Evolutionary conservation across 2,888 invertebrate species (phyloP).

Genomic region (Luperina nickerlii): DNA sequence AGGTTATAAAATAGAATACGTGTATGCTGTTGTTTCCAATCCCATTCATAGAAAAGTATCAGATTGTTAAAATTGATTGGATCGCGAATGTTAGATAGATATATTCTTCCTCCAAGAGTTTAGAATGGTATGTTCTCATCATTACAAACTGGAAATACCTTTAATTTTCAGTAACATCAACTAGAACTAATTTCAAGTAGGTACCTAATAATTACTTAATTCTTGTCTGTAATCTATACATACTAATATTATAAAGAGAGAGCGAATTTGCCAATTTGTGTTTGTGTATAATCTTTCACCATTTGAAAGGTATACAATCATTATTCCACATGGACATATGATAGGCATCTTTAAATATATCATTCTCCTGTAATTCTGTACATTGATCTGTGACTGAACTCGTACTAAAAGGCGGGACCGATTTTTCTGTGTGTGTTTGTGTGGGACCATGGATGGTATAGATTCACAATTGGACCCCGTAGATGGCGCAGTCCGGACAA

Average conservation of each 20-base stretch:
- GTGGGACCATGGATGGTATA: not conserved
- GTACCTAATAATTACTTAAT: not conserved
- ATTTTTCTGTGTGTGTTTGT: not conserved
- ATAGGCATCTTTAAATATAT: not conserved
- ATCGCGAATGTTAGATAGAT: not conserved
- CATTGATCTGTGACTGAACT: not conserved
- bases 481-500: not conserved
- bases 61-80: conserved; percentile 55
- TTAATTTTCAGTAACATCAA: not conserved
- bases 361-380: not conserved
- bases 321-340: not conserved
- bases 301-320: not conserved
- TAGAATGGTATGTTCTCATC: conserved; percentile 25
- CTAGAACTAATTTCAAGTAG: not conserved
- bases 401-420: not conserved
- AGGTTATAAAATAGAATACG: conserved; percentile 50
- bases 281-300: not conserved
- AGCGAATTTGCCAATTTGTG: not conserved
- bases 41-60: conserved; percentile 62
- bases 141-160: not conserved
- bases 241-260: not conserved
- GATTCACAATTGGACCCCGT: not conserved
- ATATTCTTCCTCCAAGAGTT: not conserved
- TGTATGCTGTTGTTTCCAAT: conserved; percentile 56
- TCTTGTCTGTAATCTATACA: not conserved